phyloP scores from a whole-genome alignment of 2,113 vertebrate genomes.

The Penelope pileata region DNA sequence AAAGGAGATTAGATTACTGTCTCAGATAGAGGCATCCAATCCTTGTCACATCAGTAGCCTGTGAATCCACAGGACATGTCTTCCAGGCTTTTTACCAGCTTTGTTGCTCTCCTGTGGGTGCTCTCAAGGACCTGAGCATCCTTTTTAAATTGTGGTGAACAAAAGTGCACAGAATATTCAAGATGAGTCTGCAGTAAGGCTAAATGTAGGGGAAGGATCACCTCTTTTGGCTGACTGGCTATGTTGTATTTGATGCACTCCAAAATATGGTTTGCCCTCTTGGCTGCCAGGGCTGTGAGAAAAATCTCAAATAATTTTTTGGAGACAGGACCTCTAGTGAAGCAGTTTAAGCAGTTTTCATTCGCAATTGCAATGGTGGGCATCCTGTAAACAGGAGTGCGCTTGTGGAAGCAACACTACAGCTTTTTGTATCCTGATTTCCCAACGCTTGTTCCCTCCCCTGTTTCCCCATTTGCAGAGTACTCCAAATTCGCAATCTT shows the following conservation, averaged over 20 bases:
- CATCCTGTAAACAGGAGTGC: too few relatives aligned
- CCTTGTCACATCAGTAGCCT: not conserved
- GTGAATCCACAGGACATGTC: not conserved
- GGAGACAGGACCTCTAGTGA: too few relatives aligned
- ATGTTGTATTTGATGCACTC: not conserved
- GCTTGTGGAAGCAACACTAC: too few relatives aligned
- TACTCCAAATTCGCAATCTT: too few relatives aligned
- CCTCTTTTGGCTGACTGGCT: not conserved
- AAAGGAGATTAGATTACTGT: not conserved
- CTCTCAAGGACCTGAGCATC: not conserved
- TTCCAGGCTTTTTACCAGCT: not conserved
- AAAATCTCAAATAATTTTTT: too few relatives aligned
- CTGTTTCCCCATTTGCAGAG: too few relatives aligned
- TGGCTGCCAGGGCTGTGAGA: not conserved
- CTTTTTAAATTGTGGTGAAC: not conserved
- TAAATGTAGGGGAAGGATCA: not conserved
- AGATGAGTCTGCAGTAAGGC: not conserved
- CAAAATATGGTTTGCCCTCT: not conserved
- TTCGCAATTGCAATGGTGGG: too few relatives aligned
- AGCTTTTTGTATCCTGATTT: too few relatives aligned
- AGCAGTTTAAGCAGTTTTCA: too few relatives aligned
- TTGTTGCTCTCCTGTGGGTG: not conserved
- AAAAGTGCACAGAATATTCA: not conserved
- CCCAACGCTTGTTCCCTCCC: too few relatives aligned
- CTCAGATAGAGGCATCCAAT: not conserved